Conservation (phyloP, 1,140 invertebrate species). For the Contarinia nasturtii region DNA sequence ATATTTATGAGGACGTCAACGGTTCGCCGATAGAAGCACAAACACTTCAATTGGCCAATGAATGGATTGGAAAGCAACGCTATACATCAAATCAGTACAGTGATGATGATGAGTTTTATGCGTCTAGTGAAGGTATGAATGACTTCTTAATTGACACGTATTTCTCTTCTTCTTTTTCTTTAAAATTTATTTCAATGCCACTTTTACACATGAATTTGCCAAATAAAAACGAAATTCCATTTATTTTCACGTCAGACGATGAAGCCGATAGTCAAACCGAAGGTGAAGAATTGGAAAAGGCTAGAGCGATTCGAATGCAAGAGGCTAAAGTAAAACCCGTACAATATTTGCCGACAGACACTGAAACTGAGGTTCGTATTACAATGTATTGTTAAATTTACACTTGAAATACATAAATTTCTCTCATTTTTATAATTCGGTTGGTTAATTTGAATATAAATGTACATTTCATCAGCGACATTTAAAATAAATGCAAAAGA, state of each 20-base stretch:
- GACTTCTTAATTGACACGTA: background rate
- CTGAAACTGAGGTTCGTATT: slow-evolving; percentile 49
- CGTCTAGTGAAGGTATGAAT: slow-evolving; percentile 17
- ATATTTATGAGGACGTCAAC: slow-evolving; percentile 22
- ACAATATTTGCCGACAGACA: slow-evolving; percentile 39
- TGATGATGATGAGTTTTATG: slow-evolving; percentile 19
- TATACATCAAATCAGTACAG: slow-evolving; percentile 10
- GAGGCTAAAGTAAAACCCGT: slow-evolving; percentile 46
- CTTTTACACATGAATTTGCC: too few species aligned
- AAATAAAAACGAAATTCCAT: too few species aligned
- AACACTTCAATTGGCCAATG: slow-evolving; percentile 19
- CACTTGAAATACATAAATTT: background rate
- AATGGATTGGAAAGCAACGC: slow-evolving; percentile 26
- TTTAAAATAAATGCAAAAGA: too few species aligned
- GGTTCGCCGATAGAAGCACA: slow-evolving; percentile 23
- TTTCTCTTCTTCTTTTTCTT: background rate
- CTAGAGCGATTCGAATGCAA: slow-evolving; percentile 40
- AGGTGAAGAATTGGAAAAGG: slow-evolving; percentile 44
- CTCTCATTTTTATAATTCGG: too few species aligned
- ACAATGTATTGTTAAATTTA: background rate
- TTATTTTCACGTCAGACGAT: slow-evolving; percentile 32
- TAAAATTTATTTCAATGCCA: background rate
- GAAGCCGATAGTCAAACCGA: slow-evolving; percentile 53
- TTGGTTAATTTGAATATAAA: too few species aligned
- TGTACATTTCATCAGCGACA: too few species aligned